phyloP scores from a whole-genome alignment of 2,113 vertebrate species.

The Chamaea fasciata region DNA sequence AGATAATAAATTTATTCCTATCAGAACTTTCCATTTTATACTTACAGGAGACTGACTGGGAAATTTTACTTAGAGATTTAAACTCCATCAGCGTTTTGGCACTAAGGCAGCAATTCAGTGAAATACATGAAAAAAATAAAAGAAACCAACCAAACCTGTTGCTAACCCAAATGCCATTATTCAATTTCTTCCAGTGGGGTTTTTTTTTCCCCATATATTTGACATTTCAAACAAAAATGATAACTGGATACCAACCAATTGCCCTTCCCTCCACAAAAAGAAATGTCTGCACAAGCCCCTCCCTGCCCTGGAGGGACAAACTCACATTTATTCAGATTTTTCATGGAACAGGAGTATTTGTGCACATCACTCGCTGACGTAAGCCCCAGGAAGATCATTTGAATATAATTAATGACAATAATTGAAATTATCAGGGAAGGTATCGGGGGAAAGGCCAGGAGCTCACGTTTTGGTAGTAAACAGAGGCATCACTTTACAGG shows the following conservation, averaged over 20 bases:
- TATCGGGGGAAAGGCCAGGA: neutral
- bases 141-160: neutral
- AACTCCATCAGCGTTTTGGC: neutral
- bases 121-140: neutral
- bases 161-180: neutral
- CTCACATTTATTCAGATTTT: fast-evolving
- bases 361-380: neutral
- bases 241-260: neutral
- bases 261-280: neutral
- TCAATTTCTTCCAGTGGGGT: neutral
- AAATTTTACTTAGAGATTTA: neutral
- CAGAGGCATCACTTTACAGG: neutral
- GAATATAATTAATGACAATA: neutral
- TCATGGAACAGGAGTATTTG: neutral
- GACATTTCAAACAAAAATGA: neutral
- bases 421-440: neutral
- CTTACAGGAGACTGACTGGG: neutral
- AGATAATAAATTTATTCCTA: neutral
- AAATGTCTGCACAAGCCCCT: neutral
- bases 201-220: neutral
- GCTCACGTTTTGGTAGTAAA: neutral
- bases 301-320: neutral
- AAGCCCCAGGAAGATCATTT: neutral
- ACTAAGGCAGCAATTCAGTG: neutral
- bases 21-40: neutral